Evolutionary conservation across 2,113 vertebrate genomes (phyloP).

Genomic region (Melanerpes aurifrons): DNA sequence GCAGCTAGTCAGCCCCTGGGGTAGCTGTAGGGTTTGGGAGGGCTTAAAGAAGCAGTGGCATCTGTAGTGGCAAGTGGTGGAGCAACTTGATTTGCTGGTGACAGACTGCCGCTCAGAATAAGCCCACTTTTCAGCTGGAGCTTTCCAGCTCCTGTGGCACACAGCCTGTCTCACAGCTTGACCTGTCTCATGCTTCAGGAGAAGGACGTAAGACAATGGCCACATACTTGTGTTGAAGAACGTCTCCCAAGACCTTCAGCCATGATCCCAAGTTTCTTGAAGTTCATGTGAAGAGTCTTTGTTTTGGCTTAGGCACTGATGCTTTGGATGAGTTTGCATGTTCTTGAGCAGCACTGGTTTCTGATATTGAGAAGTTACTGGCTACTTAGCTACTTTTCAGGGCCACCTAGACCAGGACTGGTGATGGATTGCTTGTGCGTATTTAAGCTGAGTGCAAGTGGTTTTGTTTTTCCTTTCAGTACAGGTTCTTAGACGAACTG

Average conservation of each 20-base stretch:
- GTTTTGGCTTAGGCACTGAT: not conserved
- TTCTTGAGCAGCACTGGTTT: not conserved
- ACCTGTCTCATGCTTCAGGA: not conserved
- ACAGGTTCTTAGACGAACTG: not conserved
- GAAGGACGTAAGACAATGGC: not conserved
- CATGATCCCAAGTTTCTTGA: not conserved
- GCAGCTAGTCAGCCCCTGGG: not conserved
- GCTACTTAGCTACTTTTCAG: not conserved
- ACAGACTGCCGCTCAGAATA: fast-evolving
- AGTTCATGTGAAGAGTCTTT: not conserved
- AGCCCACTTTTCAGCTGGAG: not conserved
- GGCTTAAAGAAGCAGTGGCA: too few relatives aligned
- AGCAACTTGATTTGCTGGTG: fast-evolving
- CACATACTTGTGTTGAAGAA: not conserved
- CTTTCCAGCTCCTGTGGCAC: not conserved
- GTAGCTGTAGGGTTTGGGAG: fast-evolving
- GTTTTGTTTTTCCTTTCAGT: not conserved
- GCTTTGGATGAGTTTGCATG: not conserved
- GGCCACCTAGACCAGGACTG: not conserved
- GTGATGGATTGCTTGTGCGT: not conserved
- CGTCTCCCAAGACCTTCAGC: not conserved
- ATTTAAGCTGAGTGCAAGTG: not conserved
- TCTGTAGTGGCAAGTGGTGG: not conserved
- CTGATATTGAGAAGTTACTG: not conserved
- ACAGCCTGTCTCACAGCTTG: not conserved